Conservation (phyloP, 2,888 invertebrate species). For the Sarcophaga caerulescens region DNA sequence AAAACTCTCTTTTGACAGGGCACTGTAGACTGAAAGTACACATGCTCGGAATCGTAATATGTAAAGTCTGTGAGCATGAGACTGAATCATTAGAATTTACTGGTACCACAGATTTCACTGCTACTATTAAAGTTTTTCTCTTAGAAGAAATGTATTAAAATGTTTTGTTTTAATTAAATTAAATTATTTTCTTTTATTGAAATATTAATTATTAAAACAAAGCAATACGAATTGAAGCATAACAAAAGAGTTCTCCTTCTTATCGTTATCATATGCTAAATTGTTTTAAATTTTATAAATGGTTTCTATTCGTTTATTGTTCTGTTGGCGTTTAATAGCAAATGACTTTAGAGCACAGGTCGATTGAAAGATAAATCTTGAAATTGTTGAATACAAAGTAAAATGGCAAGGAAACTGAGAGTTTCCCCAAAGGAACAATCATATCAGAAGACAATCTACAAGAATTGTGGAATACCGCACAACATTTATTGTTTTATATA, state of each 20-base stretch:
- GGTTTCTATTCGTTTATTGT: slow-evolving; percentile 60
- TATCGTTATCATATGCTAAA: slow-evolving; percentile 63
- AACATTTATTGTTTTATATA: slow-evolving; percentile 59
- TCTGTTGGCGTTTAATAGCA: slow-evolving; percentile 21
- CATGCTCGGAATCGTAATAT: too few relatives aligned
- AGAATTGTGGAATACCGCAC: slow-evolving; percentile 44
- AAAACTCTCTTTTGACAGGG: too few relatives aligned
- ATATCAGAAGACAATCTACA: slow-evolving; percentile 53
- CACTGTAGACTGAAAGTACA: too few relatives aligned
- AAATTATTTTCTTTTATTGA: background rate
- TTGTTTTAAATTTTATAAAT: slow-evolving; percentile 66
- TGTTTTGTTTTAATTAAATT: too few relatives aligned
- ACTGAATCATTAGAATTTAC: too few relatives aligned
- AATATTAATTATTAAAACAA: background rate
- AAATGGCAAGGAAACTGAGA: slow-evolving; percentile 46
- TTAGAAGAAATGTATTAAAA: too few relatives aligned
- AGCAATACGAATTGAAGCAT: background rate
- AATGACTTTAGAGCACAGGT: slow-evolving; percentile 62
- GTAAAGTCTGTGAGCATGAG: too few relatives aligned
- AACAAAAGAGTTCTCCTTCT: background rate
- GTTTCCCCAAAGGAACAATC: slow-evolving; percentile 68
- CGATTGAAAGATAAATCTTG: slow-evolving; percentile 59
- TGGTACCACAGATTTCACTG: too few relatives aligned
- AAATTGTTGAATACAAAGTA: slow-evolving; percentile 65
- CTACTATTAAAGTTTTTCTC: too few relatives aligned